These are phyloP conservation scores for Camelus dromedarius DNA, from an alignment of 2,113 vertebrate genomes.

Conservation along the genomic window DNA sequence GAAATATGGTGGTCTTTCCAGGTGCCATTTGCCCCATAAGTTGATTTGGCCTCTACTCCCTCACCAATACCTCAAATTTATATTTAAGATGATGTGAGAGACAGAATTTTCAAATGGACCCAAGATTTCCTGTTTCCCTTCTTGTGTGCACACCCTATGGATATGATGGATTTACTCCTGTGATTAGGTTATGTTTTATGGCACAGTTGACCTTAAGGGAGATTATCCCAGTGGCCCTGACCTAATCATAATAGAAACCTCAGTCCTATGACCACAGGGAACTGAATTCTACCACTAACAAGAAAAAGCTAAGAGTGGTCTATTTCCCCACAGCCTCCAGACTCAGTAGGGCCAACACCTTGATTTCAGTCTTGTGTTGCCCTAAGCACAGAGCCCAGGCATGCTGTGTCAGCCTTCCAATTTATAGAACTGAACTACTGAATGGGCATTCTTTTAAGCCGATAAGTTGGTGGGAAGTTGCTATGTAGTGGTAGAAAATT, in stretches of 20 bases:
- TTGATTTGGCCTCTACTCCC: neutral
- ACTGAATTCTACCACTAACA: neutral
- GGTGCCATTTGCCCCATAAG: neutral
- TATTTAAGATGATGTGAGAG: neutral
- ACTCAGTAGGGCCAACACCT: neutral
- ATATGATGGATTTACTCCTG: neutral
- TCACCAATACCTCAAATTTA: neutral
- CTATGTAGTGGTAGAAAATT: neutral
- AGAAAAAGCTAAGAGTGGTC: neutral
- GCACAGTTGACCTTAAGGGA: neutral
- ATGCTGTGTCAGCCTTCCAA: neutral
- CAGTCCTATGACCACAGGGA: neutral
- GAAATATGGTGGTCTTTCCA: neutral
- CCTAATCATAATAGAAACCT: neutral
- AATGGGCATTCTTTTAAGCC: neutral
- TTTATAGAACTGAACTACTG: neutral
- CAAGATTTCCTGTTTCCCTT: neutral
- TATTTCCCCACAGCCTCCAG: neutral
- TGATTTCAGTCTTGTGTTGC: neutral
- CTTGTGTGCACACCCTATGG: neutral
- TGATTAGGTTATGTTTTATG: neutral
- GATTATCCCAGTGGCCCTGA: neutral
- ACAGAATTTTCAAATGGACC: neutral
- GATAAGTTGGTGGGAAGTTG: neutral
- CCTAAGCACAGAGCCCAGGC: neutral